phyloP scores from a whole-genome alignment of 92 coral and sea anemone species.

The Actinernus sp. region DNA sequence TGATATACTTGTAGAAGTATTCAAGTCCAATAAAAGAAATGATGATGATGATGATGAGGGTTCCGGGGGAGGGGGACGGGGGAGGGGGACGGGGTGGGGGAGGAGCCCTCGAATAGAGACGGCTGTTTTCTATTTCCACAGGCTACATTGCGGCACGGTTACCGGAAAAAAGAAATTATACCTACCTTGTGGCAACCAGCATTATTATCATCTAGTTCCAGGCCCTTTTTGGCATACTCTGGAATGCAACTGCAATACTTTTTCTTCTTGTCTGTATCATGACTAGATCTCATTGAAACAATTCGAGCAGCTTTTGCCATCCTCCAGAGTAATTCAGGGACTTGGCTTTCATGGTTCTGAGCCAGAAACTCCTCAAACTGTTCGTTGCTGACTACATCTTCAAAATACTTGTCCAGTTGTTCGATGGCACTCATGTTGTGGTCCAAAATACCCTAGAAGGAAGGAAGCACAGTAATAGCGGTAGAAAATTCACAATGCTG shows the following conservation, averaged over 20 bases:
- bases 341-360: conserved; percentile 13
- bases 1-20: too few species aligned
- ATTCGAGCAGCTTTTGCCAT: conserved; percentile 14
- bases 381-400: conserved; percentile 17
- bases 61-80: too few species aligned
- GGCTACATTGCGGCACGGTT: too few species aligned
- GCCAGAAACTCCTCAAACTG: conserved; percentile 16
- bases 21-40: too few species aligned
- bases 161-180: not conserved
- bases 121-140: too few species aligned
- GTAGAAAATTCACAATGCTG: too few species aligned
- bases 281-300: not conserved
- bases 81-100: too few species aligned
- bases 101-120: too few species aligned
- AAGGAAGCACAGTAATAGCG: too few species aligned
- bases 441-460: too few species aligned
- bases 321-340: conserved; percentile 38
- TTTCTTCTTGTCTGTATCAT: conserved; percentile 17
- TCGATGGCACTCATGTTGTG: conserved; percentile 9
- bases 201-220: conserved; percentile 17
- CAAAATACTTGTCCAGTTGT: conserved; percentile 23
- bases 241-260: not conserved
- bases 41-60: too few species aligned
- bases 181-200: conserved; percentile 48
- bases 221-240: conserved; percentile 29